Conservation (phyloP, 1,140 invertebrate species). For the Drosophila hydei region DNA sequence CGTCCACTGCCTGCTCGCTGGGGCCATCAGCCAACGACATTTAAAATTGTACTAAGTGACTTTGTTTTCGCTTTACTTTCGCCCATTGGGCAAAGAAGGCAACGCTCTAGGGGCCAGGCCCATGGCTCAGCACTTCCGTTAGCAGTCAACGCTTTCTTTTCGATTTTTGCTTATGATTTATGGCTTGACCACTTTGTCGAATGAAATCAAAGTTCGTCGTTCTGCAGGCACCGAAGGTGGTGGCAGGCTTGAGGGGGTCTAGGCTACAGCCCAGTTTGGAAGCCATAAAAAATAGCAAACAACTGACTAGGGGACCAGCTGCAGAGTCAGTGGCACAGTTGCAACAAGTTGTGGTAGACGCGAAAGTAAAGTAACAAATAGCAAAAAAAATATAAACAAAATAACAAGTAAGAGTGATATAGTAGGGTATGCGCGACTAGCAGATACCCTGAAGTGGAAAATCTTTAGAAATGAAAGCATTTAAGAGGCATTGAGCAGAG, state of each 20-base stretch:
- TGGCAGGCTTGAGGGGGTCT: background rate
- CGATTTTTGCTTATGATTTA: constrained; percentile 60
- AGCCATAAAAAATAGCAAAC: constrained; percentile 58
- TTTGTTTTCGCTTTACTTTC: constrained; percentile 58
- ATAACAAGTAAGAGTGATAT: too few relatives aligned
- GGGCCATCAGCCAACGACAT: background rate
- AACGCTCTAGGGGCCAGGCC: constrained; percentile 19
- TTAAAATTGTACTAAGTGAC: constrained; percentile 2
- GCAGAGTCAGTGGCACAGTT: constrained; percentile 61
- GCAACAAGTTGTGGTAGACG: constrained; percentile 59
- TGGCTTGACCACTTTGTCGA: constrained; percentile 62
- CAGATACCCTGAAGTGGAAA: too few relatives aligned
- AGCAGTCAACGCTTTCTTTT: constrained; percentile 68
- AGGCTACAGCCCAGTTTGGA: constrained; percentile 33
- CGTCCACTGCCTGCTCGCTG: too few relatives aligned
- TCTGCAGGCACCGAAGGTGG: constrained; percentile 51
- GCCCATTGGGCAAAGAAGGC: constrained; percentile 48
- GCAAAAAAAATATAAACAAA: constrained; percentile 41
- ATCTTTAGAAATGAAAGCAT: too few relatives aligned
- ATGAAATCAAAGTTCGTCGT: constrained; percentile 52
- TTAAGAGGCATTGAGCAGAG: too few relatives aligned
- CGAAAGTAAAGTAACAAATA: constrained; percentile 64
- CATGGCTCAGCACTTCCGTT: constrained; percentile 61
- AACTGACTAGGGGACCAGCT: constrained; percentile 21
- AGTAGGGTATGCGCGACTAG: too few relatives aligned